Conservation (phyloP, 1,140 invertebrate genomes). For the Lineus longissimus region DNA sequence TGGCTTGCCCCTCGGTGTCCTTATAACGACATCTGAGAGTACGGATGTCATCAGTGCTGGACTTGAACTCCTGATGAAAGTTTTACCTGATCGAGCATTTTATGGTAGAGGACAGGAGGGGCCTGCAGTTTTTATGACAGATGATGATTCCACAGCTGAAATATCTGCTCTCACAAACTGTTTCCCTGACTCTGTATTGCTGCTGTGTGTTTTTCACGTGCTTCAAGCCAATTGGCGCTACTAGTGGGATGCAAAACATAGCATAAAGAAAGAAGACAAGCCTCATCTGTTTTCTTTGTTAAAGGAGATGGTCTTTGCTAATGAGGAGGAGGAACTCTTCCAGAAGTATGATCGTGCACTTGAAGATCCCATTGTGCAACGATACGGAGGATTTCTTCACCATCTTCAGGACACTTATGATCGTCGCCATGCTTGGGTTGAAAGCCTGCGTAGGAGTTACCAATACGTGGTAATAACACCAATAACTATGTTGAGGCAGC, state of each 20-base stretch:
- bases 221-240: too few species aligned
- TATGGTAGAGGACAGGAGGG: neutral
- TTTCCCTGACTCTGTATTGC: neutral
- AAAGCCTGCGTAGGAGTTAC: neutral
- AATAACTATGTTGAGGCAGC: too few species aligned
- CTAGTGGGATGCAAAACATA: too few species aligned
- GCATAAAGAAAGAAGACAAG: too few species aligned
- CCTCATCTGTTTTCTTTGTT: constrained; percentile 8
- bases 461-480: too few species aligned
- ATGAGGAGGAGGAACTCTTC: neutral
- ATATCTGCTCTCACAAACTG: neutral
- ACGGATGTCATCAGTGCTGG: constrained; percentile 12
- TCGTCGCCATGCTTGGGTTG: neutral
- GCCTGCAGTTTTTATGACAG: too few species aligned
- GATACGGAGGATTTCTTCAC: neutral
- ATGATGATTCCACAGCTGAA: neutral
- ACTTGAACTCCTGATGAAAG: neutral
- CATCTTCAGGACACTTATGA: neutral
- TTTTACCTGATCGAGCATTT: neutral
- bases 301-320: constrained; percentile 3
- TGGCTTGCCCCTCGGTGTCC: constrained; percentile 9
- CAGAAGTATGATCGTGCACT: neutral
- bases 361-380: neutral
- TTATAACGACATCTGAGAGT: constrained; percentile 14
- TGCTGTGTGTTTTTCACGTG: neutral